Percentiles rank a stretch among this genome's conserved stretches.
phyloP scores from a whole-genome alignment of 2,888 invertebrate species.

The Cryptocephalus primarius region DNA sequence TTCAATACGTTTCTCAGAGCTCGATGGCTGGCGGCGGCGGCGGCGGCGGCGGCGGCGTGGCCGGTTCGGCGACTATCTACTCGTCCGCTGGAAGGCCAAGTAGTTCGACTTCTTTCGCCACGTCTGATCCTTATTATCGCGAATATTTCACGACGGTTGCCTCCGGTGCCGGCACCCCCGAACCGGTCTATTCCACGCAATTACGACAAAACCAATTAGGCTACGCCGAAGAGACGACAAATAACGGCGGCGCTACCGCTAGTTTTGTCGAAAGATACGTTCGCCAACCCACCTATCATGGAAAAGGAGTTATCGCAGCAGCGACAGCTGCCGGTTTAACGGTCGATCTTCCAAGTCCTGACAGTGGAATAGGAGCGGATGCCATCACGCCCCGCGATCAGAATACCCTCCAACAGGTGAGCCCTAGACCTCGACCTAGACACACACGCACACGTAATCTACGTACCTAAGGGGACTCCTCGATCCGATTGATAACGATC shows the following conservation, averaged over 20 bases:
- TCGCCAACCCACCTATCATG: slow-evolving; percentile 53
- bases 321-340: slow-evolving; percentile 72
- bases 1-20: slow-evolving; percentile 30
- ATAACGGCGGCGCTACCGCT: slow-evolving; percentile 45
- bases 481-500: no score
- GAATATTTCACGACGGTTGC: slow-evolving; percentile 61
- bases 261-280: slow-evolving; percentile 60
- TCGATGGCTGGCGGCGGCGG: slow-evolving; percentile 40
- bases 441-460: neutral
- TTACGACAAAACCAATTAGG: slow-evolving; percentile 42
- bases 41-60: slow-evolving; percentile 8
- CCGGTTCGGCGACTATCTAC: slow-evolving; percentile 30
- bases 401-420: slow-evolving; percentile 81
- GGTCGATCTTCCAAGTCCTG: slow-evolving; percentile 90
- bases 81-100: slow-evolving; percentile 30
- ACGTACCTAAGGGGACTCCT: neutral
- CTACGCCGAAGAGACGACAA: slow-evolving; percentile 43
- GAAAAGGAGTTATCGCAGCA: slow-evolving; percentile 61
- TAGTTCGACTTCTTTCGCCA: slow-evolving; percentile 49
- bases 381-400: slow-evolving; percentile 86
- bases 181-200: slow-evolving; percentile 37
- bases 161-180: slow-evolving; percentile 45
- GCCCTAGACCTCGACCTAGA: slow-evolving; percentile 28
- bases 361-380: slow-evolving; percentile 91
- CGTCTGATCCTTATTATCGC: slow-evolving; percentile 66